Conservation (phyloP, 2,113 vertebrate genomes). For the Sturnira hondurensis region DNA sequence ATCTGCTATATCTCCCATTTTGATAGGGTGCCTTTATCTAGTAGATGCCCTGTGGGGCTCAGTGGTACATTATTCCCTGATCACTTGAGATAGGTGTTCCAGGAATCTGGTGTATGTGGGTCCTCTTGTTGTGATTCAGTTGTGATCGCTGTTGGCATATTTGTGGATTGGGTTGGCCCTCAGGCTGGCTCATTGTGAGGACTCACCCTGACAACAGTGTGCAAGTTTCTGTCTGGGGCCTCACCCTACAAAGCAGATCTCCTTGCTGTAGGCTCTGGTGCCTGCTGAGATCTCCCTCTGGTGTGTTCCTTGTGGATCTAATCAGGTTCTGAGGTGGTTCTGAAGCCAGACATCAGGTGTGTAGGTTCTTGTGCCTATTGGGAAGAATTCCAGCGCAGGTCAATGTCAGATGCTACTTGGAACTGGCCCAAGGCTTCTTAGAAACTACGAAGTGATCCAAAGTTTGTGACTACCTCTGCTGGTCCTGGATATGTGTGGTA, state of each 20-base stretch:
- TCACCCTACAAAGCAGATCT: not conserved
- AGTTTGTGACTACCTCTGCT: not conserved
- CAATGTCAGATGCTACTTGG: not conserved
- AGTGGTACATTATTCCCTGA: not conserved
- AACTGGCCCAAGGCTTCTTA: not conserved
- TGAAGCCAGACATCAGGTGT: not conserved
- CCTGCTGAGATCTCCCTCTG: not conserved
- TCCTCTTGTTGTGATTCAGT: not conserved
- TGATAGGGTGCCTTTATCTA: not conserved
- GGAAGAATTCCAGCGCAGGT: not conserved
- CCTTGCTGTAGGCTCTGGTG: not conserved
- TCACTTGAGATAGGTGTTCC: not conserved
- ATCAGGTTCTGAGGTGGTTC: not conserved
- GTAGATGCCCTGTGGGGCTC: not conserved
- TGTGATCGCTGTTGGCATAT: not conserved
- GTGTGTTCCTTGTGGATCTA: not conserved
- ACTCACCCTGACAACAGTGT: not conserved
- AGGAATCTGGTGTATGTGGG: too few species aligned
- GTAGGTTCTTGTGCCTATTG: not conserved
- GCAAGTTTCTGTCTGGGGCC: not conserved
- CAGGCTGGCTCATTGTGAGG: not conserved
- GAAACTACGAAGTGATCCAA: not conserved
- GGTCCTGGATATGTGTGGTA: not conserved
- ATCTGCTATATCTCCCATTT: not conserved
- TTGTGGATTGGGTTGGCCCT: not conserved